Evolutionary conservation across 2,888 invertebrate species (phyloP), one percentile per base, ranked within the genome.

Genomic region (Drosophila maculinotata): DNA sequence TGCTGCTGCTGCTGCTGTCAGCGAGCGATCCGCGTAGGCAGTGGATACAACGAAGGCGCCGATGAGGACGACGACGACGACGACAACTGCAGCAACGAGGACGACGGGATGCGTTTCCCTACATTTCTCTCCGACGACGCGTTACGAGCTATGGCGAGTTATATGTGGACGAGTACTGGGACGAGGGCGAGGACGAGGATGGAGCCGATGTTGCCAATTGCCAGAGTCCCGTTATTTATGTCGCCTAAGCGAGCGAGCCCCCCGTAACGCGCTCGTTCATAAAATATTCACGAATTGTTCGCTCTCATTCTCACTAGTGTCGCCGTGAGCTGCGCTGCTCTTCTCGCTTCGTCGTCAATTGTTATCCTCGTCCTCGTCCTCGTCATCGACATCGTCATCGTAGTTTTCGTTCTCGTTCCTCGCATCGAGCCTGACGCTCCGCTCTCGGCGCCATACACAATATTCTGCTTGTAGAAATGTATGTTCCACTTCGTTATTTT

Each of bases 251-350:
- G 78, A 74, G 64, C 76, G 54, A 73, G 60, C 58, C 69, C 74
- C 79, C 59, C 52, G 67, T 60, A 72, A 49, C 62, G 72, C 62
- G 65, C 64, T 85, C 77, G 77, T 86, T 87, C 76, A 88, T 88
- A 23, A 89, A 88, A 86, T 82, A 88, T 89, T 89, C 72, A 88
- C 87, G 88, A 88, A 88, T 88, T 78, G 62, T 45, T 78, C 80
- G 88, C 84, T 78, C 88, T 87, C 89, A 71, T 79, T 87, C 88
- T 76, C 87, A 60, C 89, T 47, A 56, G 67, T 70, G 70, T 69
- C 70, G 38, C 42, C 38, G 44, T 48, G 52, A 64, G 39, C 44
- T 45, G 58, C 48, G 45, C 56, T 62, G 57, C 74, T 78, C 69
- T 74, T 58, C 65, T 62, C 66, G 51, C 49, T 48, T 44, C 65